Percentiles rank a stretch among this genome's conserved stretches.
These are phyloP conservation scores for Parasteatoda lunata DNA, from an alignment of 2,888 invertebrate genomes.

Conservation along the genomic window DNA sequence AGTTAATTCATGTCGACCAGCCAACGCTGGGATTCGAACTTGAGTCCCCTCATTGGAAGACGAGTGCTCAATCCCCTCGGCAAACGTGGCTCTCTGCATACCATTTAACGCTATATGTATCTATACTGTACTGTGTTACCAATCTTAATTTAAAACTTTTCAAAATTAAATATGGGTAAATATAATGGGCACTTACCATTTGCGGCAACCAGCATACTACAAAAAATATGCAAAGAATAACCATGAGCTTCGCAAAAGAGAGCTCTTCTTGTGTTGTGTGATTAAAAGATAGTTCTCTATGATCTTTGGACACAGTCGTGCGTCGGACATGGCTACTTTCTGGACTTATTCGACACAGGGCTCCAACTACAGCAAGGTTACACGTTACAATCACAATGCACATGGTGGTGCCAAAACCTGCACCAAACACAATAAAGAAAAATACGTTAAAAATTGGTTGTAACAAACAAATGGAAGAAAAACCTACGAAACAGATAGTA, in stretches of 20 bases:
- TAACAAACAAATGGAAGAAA: not conserved
- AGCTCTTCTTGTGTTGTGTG: conserved; percentile 85
- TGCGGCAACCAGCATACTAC: conserved; percentile 91
- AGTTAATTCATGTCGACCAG: too few relatives aligned
- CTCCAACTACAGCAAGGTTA: conserved; percentile 86
- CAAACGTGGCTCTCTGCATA: too few relatives aligned
- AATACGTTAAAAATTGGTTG: not conserved
- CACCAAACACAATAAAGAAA: not conserved
- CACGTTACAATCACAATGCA: conserved; percentile 86
- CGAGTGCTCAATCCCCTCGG: too few relatives aligned
- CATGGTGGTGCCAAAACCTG: conserved; percentile 80
- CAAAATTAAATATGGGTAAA: too few relatives aligned
- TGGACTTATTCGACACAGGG: conserved; percentile 79
- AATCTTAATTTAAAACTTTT: too few relatives aligned
- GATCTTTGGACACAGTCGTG: conserved; percentile 33
- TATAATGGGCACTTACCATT: conserved; percentile 79
- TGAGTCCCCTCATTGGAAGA: too few relatives aligned
- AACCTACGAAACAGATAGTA: not conserved
- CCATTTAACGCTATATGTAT: too few relatives aligned
- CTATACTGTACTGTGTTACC: too few relatives aligned
- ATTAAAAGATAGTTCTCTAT: conserved; percentile 64
- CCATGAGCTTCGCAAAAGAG: conserved; percentile 89
- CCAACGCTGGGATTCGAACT: too few relatives aligned
- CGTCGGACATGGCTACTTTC: conserved; percentile 18
- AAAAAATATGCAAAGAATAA: conserved; percentile 86